Evolutionary conservation across 2,113 vertebrate species (phyloP), one percentile per base, ranked within the genome.

Genomic region (Rhipidura dahli): DNA sequence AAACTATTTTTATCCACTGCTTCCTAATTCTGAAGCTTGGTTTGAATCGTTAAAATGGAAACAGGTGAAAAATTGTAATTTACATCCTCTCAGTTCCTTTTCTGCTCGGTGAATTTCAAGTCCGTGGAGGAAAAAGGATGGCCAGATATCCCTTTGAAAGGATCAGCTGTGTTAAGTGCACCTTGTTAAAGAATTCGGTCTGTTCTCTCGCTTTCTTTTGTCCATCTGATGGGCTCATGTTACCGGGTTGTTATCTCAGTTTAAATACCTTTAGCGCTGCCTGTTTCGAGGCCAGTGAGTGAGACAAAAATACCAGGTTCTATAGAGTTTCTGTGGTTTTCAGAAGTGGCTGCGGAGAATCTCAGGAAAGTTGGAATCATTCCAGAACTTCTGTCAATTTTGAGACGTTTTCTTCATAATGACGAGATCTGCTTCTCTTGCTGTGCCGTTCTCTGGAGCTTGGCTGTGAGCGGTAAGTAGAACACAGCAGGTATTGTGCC

Each of bases 381-480:
- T 57, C 68, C 96, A 39, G 97, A 97, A 15, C 76, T 98, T 18
- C 84, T 98, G 81, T 92, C 87, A 12, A 76, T 87, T 56, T 81
- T 98, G 85, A 63, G 53, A 13, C 24, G 17, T 23, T 97, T 96
- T 57, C 57, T 82, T 14, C 66, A 71, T 2, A 89, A 97, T 80
- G 96, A 89, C 42, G 50, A 97, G 31, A 37, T 98, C 51, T 98
- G 98, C 84, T 6, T 86, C 14, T 84, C 84, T 5, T 94, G 98
- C 87, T 98, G 98, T 47, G 82, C 89, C 4, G 87, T 97, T 42
- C 96, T 98, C 75, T 98, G 98, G 98, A 94, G 97, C 75, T 40
- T 98, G 91, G 90, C 97, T 75, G 96, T 42, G 28, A 97, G 96
- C 2, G 95, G 98, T 98, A 30, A 97, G 98, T 49, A 21, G 51